These are phyloP conservation scores for Drosophila orosa DNA, from an alignment of 1,140 invertebrate genomes.

Conservation along the genomic window DNA sequence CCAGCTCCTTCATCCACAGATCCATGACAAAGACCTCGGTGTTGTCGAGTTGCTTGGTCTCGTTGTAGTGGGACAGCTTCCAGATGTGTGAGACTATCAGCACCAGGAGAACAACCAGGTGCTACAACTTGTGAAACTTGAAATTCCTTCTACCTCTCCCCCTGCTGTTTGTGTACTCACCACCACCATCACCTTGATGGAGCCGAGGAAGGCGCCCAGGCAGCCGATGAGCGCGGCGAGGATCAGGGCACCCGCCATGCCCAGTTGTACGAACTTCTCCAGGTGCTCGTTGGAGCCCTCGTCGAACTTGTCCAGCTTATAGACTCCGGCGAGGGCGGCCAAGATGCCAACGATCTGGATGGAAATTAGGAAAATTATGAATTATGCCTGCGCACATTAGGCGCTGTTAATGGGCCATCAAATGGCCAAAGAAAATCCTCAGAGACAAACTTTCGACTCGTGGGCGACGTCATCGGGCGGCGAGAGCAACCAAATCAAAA, in stretches of 20 bases:
- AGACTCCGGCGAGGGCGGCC: conserved; percentile 66
- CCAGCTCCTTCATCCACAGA: conserved; percentile 70
- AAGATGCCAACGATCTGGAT: conserved; percentile 53
- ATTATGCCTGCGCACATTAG: conserved; percentile 37
- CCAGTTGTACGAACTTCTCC: conserved; percentile 66
- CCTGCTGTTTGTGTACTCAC: conserved; percentile 34
- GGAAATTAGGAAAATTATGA: conserved; percentile 17
- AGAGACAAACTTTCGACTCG: conserved; percentile 43
- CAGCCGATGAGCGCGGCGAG: conserved; percentile 71
- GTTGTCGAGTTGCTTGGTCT: conserved; percentile 50
- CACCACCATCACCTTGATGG: conserved; percentile 71
- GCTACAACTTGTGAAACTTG: conserved; percentile 35
- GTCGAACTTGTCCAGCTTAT: conserved; percentile 58
- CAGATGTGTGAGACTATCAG: conserved; percentile 69
- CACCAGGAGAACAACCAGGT: conserved; percentile 49
- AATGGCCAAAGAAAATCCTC: conserved; percentile 42
- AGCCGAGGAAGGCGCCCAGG: conserved; percentile 68
- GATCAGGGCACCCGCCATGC: conserved; percentile 52
- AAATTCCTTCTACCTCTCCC: neutral
- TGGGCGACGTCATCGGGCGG: conserved; percentile 30
- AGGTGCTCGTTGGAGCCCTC: conserved; percentile 64
- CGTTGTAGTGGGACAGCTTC: conserved; percentile 70
- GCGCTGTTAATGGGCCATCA: conserved; percentile 53
- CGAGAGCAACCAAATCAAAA: conserved; percentile 29
- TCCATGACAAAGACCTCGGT: conserved; percentile 65